Evolutionary conservation across 1,140 invertebrate genomes (phyloP).

Genomic region (Dufourea novaeangliae): DNA sequence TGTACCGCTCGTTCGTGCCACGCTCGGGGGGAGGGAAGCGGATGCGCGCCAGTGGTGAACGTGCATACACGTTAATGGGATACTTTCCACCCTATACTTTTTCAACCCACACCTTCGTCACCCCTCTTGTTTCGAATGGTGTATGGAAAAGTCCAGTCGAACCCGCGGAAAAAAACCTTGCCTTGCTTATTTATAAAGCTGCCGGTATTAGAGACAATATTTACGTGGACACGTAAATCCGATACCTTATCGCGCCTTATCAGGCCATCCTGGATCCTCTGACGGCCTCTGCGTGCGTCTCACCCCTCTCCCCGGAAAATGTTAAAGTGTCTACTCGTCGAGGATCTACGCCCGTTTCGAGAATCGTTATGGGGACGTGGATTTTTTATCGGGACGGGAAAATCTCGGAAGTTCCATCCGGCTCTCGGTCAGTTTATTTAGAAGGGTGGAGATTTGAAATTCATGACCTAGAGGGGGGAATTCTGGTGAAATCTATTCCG

Average conservation of each 20-base stretch:
- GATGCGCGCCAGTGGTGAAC: neutral
- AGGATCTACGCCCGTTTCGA: neutral
- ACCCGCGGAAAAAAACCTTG: neutral
- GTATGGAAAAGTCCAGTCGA: constrained; percentile 19
- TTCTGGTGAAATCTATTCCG: no score
- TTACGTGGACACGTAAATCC: constrained; percentile 50
- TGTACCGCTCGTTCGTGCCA: neutral
- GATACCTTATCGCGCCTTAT: constrained; percentile 58
- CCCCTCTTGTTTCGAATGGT: neutral
- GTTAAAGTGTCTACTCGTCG: neutral
- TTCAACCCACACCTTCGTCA: neutral
- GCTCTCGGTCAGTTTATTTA: neutral
- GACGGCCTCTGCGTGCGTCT: neutral
- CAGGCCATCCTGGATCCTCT: constrained; percentile 22
- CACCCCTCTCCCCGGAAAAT: neutral
- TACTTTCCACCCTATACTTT: constrained; percentile 58
- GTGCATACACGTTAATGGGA: constrained; percentile 41
- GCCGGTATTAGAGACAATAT: constrained; percentile 56
- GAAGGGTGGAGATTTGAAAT: neutral
- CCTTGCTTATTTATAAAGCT: constrained; percentile 62
- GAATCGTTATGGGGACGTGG: neutral
- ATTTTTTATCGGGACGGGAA: neutral
- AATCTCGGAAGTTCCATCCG: neutral
- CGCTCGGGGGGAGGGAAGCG: neutral
- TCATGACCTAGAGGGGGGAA: neutral